phyloP scores from a whole-genome alignment of 2,797 vertebrate genomes.

The Okamejei kenojei region DNA sequence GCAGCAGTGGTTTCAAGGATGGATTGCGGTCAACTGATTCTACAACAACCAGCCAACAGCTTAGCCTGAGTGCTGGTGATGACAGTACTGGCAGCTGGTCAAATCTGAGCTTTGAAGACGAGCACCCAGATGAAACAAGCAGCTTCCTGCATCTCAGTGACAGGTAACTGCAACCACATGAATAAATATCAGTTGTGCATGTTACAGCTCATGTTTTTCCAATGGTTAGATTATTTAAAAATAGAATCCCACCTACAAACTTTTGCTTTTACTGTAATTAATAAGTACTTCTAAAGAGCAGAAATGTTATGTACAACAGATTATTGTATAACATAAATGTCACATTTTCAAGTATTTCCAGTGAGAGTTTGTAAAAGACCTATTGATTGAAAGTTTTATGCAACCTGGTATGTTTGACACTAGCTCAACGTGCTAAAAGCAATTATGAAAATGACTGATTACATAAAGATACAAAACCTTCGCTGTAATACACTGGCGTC shows the following conservation, averaged over 20 bases:
- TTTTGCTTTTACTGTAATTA: not conserved
- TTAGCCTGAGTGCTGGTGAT: slow-evolving; percentile 82
- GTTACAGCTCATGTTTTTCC: not conserved
- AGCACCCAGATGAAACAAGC: slow-evolving; percentile 90
- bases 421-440: not conserved
- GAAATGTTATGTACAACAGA: not conserved
- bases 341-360: not conserved
- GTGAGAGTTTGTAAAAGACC: not conserved
- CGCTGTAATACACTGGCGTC: not conserved
- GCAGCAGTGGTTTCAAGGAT: slow-evolving; percentile 72
- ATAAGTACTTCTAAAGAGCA: not conserved
- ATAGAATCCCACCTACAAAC: not conserved
- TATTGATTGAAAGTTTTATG: not conserved
- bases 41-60: slow-evolving; percentile 72
- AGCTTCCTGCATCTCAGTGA: slow-evolving; percentile 97
- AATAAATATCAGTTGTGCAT: not conserved
- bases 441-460: not conserved
- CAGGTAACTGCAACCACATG: slow-evolving; percentile 64
- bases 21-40: slow-evolving; percentile 71
- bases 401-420: not conserved
- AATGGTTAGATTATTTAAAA: not conserved
- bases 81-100: slow-evolving; percentile 98
- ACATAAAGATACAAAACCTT: too few species aligned
- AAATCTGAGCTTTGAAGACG: slow-evolving; percentile 95
- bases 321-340: not conserved